Evolutionary conservation across 2,797 vertebrate genomes (phyloP).

Genomic region (Novumbra hubbsi): DNA sequence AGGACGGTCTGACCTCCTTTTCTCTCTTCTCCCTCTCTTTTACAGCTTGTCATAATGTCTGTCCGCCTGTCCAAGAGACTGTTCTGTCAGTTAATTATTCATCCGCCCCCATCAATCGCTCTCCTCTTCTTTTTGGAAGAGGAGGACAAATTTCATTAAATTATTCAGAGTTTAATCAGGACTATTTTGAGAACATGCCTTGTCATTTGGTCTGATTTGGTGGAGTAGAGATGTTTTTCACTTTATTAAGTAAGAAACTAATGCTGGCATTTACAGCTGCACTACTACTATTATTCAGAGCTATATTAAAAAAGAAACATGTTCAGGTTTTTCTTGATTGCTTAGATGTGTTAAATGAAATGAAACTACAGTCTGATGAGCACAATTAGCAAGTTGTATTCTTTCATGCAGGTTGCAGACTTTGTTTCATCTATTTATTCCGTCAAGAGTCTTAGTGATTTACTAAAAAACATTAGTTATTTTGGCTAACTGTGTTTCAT

Average conservation of each 20-base stretch:
- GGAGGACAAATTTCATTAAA: conserved; percentile 64
- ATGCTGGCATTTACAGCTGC: too few relatives aligned
- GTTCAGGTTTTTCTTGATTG: too few relatives aligned
- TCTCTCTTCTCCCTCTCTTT: conserved; percentile 48
- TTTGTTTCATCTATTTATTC: too few relatives aligned
- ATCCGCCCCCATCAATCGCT: conserved; percentile 69
- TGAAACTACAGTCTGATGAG: too few relatives aligned
- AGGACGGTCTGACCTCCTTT: conserved; percentile 41
- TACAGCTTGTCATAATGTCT: conserved; percentile 56
- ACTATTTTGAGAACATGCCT: conserved; percentile 63
- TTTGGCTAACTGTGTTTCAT: too few relatives aligned
- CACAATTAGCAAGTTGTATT: too few relatives aligned
- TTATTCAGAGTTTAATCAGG: conserved; percentile 71
- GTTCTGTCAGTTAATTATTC: conserved; percentile 69
- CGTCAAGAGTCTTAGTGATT: background rate
- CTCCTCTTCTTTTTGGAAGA: conserved; percentile 52
- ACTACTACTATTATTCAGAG: too few relatives aligned
- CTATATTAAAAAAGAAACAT: too few relatives aligned
- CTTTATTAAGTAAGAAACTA: conserved; percentile 34
- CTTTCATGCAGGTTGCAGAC: too few relatives aligned
- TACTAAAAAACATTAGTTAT: too few relatives aligned
- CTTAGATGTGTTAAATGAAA: too few relatives aligned
- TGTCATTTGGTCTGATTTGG: conserved; percentile 48
- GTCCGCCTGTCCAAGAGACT: conserved; percentile 65
- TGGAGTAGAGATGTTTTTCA: conserved; percentile 54